Evolutionary conservation across 2,888 invertebrate species (phyloP).

Genomic region (Metalampra italica): DNA sequence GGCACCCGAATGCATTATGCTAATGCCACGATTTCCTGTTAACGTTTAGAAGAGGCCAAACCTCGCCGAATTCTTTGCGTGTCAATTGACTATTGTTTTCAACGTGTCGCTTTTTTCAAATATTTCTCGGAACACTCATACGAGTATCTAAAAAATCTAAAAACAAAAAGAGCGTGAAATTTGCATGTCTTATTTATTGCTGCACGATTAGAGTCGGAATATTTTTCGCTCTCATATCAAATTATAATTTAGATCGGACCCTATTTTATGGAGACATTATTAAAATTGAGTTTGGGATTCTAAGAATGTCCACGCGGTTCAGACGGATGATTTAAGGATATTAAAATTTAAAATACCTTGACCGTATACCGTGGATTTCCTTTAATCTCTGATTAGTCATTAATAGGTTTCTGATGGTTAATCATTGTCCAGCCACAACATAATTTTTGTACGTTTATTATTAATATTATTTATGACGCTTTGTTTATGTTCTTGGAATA

Average conservation of each 20-base stretch:
- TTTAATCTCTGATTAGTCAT: slow-evolving; percentile 59
- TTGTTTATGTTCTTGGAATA: not conserved
- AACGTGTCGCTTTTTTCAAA: slow-evolving; percentile 31
- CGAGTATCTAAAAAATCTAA: slow-evolving; percentile 18
- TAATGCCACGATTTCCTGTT: slow-evolving; percentile 62
- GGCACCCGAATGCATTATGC: slow-evolving; percentile 67
- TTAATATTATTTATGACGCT: slow-evolving; percentile 6
- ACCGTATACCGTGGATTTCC: slow-evolving; percentile 32
- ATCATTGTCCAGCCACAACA: slow-evolving; percentile 21
- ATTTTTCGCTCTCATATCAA: slow-evolving; percentile 51
- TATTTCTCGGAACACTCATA: slow-evolving; percentile 46
- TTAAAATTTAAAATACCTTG: slow-evolving; percentile 46
- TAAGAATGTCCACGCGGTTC: slow-evolving; percentile 42
- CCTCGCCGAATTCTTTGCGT: slow-evolving; percentile 47
- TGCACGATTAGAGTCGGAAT: slow-evolving; percentile 44
- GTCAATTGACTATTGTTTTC: slow-evolving; percentile 44
- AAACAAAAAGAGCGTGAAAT: slow-evolving; percentile 48
- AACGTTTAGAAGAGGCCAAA: slow-evolving; percentile 33
- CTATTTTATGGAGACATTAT: slow-evolving; percentile 55
- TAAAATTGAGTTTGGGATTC: slow-evolving; percentile 50
- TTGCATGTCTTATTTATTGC: slow-evolving; percentile 65
- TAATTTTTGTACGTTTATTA: slow-evolving; percentile 31
- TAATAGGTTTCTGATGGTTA: slow-evolving; percentile 55
- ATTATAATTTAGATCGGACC: slow-evolving; percentile 62
- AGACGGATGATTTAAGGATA: slow-evolving; percentile 54